Conservation (phyloP, 2,888 invertebrate species). For the Autographa gamma region DNA sequence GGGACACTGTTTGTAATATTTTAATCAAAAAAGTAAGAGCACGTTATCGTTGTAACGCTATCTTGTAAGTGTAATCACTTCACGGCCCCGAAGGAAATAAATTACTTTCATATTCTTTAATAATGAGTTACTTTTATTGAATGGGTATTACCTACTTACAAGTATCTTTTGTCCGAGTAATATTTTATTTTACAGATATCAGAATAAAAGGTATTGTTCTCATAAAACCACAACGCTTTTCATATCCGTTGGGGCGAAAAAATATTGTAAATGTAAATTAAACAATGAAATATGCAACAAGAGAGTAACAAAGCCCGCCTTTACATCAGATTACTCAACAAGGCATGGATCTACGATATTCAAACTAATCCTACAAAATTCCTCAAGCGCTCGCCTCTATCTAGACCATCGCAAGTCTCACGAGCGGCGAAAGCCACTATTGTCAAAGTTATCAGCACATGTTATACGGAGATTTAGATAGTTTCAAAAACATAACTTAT, state of each 20-base stretch:
- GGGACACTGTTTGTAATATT: constrained; percentile 73
- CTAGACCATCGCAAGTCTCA: constrained; percentile 43
- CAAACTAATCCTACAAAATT: constrained; percentile 53
- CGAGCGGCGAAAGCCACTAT: constrained; percentile 37
- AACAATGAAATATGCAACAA: constrained; percentile 55
- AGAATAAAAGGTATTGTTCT: constrained; percentile 57
- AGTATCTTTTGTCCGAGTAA: constrained; percentile 32
- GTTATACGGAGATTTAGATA: constrained; percentile 50
- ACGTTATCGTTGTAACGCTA: constrained; percentile 39
- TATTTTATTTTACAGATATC: constrained; percentile 43
- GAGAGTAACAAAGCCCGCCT: constrained; percentile 50
- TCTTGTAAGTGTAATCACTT: constrained; percentile 60
- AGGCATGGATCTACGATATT: constrained; percentile 44
- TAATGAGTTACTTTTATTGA: constrained; percentile 21
- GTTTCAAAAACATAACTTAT: constrained; percentile 45
- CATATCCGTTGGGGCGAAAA: constrained; percentile 40
- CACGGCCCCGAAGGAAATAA: constrained; percentile 50
- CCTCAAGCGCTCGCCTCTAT: constrained; percentile 23
- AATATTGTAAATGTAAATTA: constrained; percentile 44
- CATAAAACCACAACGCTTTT: constrained; percentile 45
- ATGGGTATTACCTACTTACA: constrained; percentile 15
- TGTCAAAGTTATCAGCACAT: constrained; percentile 52
- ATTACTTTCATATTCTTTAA: constrained; percentile 11
- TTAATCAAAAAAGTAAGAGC: constrained; percentile 65
- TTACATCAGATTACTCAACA: constrained; percentile 48